Conservation (phyloP, 2,113 vertebrate genomes). For the Circaetus gallicus region DNA sequence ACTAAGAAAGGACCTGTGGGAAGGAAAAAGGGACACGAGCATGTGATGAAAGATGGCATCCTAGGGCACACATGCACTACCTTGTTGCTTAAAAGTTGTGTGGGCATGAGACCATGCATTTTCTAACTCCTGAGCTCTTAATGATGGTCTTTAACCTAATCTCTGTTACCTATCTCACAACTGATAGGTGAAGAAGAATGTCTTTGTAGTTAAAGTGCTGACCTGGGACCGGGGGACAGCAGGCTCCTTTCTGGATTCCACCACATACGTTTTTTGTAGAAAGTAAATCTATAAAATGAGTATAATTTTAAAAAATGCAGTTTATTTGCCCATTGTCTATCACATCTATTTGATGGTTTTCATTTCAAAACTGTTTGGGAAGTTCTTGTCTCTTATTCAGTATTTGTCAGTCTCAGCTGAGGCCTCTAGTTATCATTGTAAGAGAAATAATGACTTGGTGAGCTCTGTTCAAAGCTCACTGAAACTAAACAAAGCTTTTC, state of each 20-base stretch:
- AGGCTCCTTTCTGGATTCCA: not conserved
- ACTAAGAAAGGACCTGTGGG: not conserved
- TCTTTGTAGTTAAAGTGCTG: not conserved
- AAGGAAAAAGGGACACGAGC: not conserved
- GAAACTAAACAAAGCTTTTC: not conserved
- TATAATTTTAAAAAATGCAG: fast-evolving
- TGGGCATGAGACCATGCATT: not conserved
- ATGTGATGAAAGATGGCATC: not conserved
- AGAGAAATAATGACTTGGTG: not conserved
- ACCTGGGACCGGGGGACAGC: not conserved
- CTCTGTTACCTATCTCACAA: not conserved
- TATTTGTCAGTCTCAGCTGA: not conserved
- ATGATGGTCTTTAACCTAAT: not conserved
- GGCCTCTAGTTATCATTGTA: not conserved
- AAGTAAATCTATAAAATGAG: not conserved
- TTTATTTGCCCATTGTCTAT: not conserved
- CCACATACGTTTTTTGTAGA: not conserved
- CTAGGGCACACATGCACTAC: not conserved
- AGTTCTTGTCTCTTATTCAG: not conserved
- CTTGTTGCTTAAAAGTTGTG: not conserved
- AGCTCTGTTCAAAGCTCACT: not conserved
- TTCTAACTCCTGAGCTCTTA: not conserved
- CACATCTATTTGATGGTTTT: not conserved
- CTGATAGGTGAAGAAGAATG: not conserved
- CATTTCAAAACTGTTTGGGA: not conserved